Base-by-base conservation (phyloP, 2,888 invertebrate genomes). In the Chrysotoxum bicinctum region DNA sequence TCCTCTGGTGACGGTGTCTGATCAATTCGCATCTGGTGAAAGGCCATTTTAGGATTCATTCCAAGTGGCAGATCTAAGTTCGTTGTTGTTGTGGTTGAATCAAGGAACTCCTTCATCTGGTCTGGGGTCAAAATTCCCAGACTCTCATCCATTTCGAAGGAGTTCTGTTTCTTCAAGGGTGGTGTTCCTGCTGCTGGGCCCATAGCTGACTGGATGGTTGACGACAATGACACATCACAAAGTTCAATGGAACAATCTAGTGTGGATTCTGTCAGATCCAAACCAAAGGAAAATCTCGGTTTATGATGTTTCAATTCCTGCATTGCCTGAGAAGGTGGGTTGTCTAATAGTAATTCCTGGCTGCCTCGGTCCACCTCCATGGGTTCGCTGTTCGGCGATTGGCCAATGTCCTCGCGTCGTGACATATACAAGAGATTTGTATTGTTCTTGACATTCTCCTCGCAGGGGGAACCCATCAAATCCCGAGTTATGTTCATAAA, bases 1-100 rank as follows among this genome's bases (percentile, higher is more conserved):
- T 97, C 97, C 92, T 97, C 97, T 0, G 97, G 96, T 1, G 97
- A 97, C 1, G 97, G 97, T 1, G 97, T 97, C 89, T 96, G 95
- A 90, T 96, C 96, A 89, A 95, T 94, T 82, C 95, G 90, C 87
- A 91, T 89, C 50, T 91, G 91, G 80, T 91, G 90, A n/a, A 89
- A 83, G 1, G 88, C 85, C 70, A 89, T 84, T 72, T 90, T 93
- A 87, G 92, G 93, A 79, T 91, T 92, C 82, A 93, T 90, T 14
- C 88, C 58, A 19, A 90, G 62, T 64, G 94, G 94, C 90, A 94
- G 92, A 52, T 93, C 92, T 74, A 94, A 93, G 89, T 95, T 94
- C 88, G 94, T 94, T 81, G 94, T 93, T 86, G 94, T 94, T 84
- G 93, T 93, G 77, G 93, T 93, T 37, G 94, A 94, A 77, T 94